These are phyloP conservation scores for Takifugu ocellatus DNA, from an alignment of 2,797 vertebrate species.

Conservation along the genomic window DNA sequence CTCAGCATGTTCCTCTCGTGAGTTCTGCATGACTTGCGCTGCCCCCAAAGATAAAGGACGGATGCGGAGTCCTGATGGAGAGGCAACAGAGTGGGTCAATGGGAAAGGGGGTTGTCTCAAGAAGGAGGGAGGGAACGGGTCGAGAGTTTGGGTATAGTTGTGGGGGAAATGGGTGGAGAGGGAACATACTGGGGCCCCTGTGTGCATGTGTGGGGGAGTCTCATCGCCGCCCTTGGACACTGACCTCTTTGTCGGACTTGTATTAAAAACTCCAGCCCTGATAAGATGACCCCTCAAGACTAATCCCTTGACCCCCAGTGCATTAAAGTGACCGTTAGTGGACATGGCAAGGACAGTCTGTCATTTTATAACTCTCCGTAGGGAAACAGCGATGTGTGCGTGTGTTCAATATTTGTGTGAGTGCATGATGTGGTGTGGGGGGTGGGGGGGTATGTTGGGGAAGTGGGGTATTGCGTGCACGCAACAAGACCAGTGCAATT, in stretches of 20 bases:
- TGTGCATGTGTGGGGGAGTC: constrained; percentile 40
- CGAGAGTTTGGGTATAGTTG: constrained; percentile 38
- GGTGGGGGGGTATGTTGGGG: constrained; percentile 19
- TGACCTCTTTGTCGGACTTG: constrained; percentile 75
- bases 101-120: constrained; percentile 19
- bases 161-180: constrained; percentile 38
- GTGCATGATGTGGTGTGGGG: constrained; percentile 9
- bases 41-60: constrained; percentile 71
- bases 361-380: constrained; percentile 46
- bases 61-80: constrained; percentile 48
- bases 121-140: constrained; percentile 39
- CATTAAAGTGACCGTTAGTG: constrained; percentile 78
- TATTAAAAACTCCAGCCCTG: constrained; percentile 69
- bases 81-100: constrained; percentile 15
- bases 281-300: constrained; percentile 68
- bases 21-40: constrained; percentile 81
- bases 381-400: constrained; percentile 26
- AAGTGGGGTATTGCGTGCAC: constrained; percentile 33
- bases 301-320: constrained; percentile 78
- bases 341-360: constrained; percentile 70
- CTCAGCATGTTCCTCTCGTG: constrained; percentile 74
- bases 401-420: constrained; percentile 34
- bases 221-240: constrained; percentile 62
- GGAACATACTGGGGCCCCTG: constrained; percentile 33
- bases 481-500: constrained; percentile 23